A percentile compares a stretch with the other conserved stretches of the same genome.
phyloP scores from a whole-genome alignment of 2,113 vertebrate genomes.

The Antigone vipio region DNA sequence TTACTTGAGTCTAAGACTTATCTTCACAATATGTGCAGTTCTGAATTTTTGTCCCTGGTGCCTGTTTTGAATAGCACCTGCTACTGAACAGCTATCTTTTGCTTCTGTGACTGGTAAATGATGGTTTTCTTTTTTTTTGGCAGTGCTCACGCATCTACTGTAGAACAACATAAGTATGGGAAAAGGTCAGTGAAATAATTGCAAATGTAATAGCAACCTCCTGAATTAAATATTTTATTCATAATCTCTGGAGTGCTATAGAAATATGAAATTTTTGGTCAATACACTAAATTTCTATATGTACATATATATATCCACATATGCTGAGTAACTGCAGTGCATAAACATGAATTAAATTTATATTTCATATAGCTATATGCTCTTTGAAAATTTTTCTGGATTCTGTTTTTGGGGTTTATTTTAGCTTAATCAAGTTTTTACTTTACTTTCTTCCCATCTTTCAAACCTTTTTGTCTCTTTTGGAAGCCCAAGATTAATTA shows the following conservation, averaged over 20 bases:
- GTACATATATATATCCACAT: background rate
- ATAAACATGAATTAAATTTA: slow-evolving; percentile 8
- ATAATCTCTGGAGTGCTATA: background rate
- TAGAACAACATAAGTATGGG: background rate
- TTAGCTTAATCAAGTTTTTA: slow-evolving; percentile 33
- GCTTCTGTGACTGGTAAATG: background rate
- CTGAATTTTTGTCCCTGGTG: background rate
- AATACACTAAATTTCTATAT: background rate
- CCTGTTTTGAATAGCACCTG: background rate
- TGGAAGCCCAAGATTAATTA: slow-evolving; percentile 68
- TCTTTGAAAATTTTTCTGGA: background rate
- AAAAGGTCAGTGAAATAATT: slow-evolving; percentile 37
- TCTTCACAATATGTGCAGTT: background rate
- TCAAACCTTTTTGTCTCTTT: slow-evolving; percentile 42
- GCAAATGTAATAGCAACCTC: background rate
- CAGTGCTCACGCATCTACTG: background rate
- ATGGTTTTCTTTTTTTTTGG: background rate
- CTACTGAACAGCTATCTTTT: background rate
- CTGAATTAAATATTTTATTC: slow-evolving; percentile 40
- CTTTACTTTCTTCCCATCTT: slow-evolving; percentile 15
- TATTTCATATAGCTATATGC: background rate
- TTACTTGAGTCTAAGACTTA: background rate
- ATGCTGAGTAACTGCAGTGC: background rate
- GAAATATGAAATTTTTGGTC: slow-evolving; percentile 1
- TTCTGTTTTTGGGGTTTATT: background rate